Conservation (phyloP, 2,888 invertebrate genomes). For the Chorisops tibialis region DNA sequence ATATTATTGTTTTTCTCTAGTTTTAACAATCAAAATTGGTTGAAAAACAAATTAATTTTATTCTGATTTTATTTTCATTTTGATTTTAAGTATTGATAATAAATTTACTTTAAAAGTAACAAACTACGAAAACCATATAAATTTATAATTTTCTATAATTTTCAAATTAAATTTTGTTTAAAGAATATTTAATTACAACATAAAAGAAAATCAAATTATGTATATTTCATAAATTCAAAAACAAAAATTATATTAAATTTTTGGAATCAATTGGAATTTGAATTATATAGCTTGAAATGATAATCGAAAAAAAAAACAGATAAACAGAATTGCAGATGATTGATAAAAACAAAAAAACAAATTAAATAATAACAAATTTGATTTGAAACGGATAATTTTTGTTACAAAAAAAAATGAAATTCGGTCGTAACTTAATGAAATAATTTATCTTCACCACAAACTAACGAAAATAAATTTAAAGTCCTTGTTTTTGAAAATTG, state of each 20-base stretch:
- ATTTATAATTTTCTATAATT: not conserved
- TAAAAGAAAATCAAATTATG: not conserved
- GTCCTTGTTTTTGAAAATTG: constrained; percentile 11
- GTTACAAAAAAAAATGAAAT: too few relatives aligned
- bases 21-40: not conserved
- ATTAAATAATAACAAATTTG: too few relatives aligned
- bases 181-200: not conserved
- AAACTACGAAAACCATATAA: constrained; percentile 21
- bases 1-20: not conserved
- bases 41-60: constrained; percentile 1
- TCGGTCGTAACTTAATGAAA: too few relatives aligned
- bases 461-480: too few relatives aligned
- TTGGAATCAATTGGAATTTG: not conserved
- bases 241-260: not conserved
- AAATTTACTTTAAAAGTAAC: constrained; percentile 13
- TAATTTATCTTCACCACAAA: too few relatives aligned
- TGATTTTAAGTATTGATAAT: constrained; percentile 10
- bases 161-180: not conserved
- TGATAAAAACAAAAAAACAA: too few relatives aligned
- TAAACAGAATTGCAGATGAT: too few relatives aligned
- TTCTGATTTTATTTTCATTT: constrained; percentile 18
- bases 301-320: too few relatives aligned
- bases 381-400: too few relatives aligned
- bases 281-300: too few relatives aligned
- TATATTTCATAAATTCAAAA: not conserved